phyloP scores from a whole-genome alignment of 2,888 invertebrate species.

The Tetropium fuscum region DNA sequence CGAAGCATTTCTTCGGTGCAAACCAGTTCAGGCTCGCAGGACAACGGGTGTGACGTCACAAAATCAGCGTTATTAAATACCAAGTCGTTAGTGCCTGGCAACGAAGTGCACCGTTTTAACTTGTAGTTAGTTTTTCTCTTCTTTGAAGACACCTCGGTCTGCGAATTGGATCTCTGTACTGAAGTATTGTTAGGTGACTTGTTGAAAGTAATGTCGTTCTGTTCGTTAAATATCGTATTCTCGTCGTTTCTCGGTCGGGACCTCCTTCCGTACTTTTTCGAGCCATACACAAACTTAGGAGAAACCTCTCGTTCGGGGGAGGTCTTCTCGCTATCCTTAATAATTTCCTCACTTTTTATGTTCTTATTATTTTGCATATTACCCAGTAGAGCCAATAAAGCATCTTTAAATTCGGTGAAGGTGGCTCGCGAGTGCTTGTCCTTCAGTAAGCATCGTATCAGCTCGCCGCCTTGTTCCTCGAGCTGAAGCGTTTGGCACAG shows the following conservation, averaged over 20 bases:
- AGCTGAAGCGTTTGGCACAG: slow-evolving; percentile 84
- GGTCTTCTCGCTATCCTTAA: slow-evolving; percentile 59
- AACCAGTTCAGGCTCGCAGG: slow-evolving; percentile 56
- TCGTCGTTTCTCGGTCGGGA: slow-evolving; percentile 72
- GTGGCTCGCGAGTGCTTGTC: slow-evolving; percentile 70
- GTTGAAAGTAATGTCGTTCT: slow-evolving; percentile 59
- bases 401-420: slow-evolving; percentile 83
- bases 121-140: slow-evolving; percentile 67
- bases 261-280: slow-evolving; percentile 81
- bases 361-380: slow-evolving; percentile 59
- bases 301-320: slow-evolving; percentile 79
- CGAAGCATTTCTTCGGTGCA: slow-evolving; percentile 72
- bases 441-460: slow-evolving; percentile 65
- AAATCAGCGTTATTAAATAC: slow-evolving; percentile 55
- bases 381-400: slow-evolving; percentile 77
- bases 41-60: slow-evolving; percentile 60
- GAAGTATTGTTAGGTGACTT: slow-evolving; percentile 51
- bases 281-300: slow-evolving; percentile 79
- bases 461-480: slow-evolving; percentile 75
- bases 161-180: slow-evolving; percentile 71
- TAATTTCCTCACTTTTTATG: slow-evolving; percentile 40
- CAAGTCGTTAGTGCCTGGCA: slow-evolving; percentile 64
- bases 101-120: slow-evolving; percentile 70
- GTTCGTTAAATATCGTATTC: slow-evolving; percentile 59
- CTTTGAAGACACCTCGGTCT: slow-evolving; percentile 68